phyloP scores from a whole-genome alignment of 2,888 invertebrate genomes.

The Tetragnatha montana region DNA sequence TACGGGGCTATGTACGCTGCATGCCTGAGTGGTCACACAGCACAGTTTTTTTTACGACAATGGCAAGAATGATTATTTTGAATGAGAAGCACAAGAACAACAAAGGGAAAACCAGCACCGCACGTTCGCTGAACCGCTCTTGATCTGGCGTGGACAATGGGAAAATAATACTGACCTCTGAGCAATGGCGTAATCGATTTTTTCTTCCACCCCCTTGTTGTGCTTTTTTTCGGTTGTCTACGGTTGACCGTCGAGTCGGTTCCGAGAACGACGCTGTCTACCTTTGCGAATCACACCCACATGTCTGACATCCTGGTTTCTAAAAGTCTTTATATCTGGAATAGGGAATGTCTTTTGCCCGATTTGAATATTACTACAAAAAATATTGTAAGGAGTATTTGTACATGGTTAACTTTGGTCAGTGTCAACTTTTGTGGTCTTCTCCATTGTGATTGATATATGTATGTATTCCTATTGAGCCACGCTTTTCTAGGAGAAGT shows the following conservation, averaged over 20 bases:
- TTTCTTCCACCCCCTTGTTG: not conserved
- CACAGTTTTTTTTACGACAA: constrained; percentile 17
- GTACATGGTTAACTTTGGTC: too few species aligned
- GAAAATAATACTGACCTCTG: constrained; percentile 41
- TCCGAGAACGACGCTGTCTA: not conserved
- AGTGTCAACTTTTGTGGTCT: too few species aligned
- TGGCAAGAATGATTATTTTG: not conserved
- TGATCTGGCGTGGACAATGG: constrained; percentile 40
- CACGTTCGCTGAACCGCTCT: constrained; percentile 32
- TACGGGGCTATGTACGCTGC: constrained; percentile 1
- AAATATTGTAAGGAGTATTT: too few species aligned
- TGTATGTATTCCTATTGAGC: too few species aligned
- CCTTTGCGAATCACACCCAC: not conserved
- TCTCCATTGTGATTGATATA: too few species aligned
- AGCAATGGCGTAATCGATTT: constrained; percentile 32
- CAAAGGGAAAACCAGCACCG: too few species aligned
- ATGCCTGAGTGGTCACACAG: constrained; percentile 30
- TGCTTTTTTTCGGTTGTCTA: not conserved
- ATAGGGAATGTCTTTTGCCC: too few species aligned
- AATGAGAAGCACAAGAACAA: constrained; percentile 5
- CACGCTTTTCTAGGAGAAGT: too few species aligned
- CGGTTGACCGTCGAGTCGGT: constrained; percentile 14
- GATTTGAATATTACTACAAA: too few species aligned
- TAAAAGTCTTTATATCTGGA: too few species aligned
- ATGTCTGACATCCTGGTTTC: not conserved